A percentile compares a stretch with the other conserved stretches of the same genome.
These are phyloP conservation scores for Microplitis deprimator DNA, from an alignment of 2,888 invertebrate genomes.

Conservation along the genomic window DNA sequence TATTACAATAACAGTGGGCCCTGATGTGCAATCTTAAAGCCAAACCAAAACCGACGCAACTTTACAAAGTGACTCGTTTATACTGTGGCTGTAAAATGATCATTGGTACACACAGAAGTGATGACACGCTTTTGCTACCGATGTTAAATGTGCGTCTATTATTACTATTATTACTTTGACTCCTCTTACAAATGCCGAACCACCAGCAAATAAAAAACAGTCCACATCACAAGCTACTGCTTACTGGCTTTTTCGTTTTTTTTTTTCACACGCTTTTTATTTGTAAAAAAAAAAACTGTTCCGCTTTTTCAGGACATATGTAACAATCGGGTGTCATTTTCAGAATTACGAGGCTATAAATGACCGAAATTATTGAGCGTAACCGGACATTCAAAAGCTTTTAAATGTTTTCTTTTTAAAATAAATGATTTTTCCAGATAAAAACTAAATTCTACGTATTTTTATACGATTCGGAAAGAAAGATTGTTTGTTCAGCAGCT, in stretches of 20 bases:
- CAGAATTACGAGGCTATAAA: slow-evolving; percentile 17
- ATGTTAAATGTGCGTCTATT: slow-evolving; percentile 46
- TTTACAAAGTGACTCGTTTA: slow-evolving; percentile 54
- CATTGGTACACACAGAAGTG: slow-evolving; percentile 62
- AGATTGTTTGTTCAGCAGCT: slow-evolving; percentile 47
- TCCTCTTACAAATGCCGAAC: slow-evolving; percentile 39
- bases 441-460: slow-evolving; percentile 23
- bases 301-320: neutral
- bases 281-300: neutral
- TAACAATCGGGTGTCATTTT: neutral
- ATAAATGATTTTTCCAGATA: neutral
- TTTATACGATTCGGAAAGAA: slow-evolving; percentile 36
- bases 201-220: slow-evolving; percentile 1
- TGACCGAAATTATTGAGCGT: slow-evolving; percentile 7
- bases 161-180: slow-evolving; percentile 34
- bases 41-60: slow-evolving; percentile 31
- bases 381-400: slow-evolving; percentile 29
- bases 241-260: slow-evolving; percentile 18
- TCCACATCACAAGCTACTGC: neutral
- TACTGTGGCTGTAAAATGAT: slow-evolving; percentile 63
- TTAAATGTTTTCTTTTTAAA: slow-evolving; percentile 20
- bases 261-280: slow-evolving; percentile 5
- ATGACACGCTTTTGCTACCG: slow-evolving; percentile 67
- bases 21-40: neutral
- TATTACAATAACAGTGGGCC: slow-evolving; percentile 25